phyloP scores from a whole-genome alignment of 2,113 vertebrate genomes.

The Oryzias celebensis region DNA sequence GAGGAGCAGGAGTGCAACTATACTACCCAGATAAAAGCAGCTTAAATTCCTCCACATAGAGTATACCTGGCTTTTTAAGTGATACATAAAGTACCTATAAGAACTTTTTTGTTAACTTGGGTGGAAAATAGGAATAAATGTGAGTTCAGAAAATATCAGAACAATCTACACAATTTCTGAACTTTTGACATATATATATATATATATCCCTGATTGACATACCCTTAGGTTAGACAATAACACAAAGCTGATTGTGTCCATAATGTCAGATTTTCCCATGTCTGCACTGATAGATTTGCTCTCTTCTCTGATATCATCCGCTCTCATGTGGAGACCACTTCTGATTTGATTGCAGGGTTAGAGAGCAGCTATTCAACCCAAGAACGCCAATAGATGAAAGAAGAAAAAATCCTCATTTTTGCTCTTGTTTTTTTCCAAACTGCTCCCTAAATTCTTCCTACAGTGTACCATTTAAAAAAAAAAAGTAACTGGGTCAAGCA shows the following conservation, averaged over 20 bases:
- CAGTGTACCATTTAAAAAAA: background rate
- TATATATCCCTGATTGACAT: too few relatives aligned
- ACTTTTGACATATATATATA: too few relatives aligned
- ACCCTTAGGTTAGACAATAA: slow-evolving; percentile 6
- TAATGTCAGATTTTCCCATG: slow-evolving; percentile 3
- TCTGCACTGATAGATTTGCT: slow-evolving; percentile 16
- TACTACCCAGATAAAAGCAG: too few relatives aligned
- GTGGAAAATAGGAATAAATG: too few relatives aligned
- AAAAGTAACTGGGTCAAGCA: background rate
- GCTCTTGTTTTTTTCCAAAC: slow-evolving; percentile 2
- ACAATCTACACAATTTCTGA: too few relatives aligned
- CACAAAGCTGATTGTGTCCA: background rate
- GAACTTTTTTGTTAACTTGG: too few relatives aligned
- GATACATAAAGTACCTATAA: too few relatives aligned
- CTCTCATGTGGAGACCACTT: slow-evolving; percentile 3
- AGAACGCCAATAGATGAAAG: background rate
- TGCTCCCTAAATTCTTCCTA: background rate
- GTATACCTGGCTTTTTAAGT: too few relatives aligned
- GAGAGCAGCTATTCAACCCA: slow-evolving; percentile 9
- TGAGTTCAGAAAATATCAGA: too few relatives aligned
- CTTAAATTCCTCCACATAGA: too few relatives aligned
- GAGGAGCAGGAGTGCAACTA: too few relatives aligned
- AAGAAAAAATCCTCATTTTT: background rate
- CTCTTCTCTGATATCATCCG: slow-evolving; percentile 2
- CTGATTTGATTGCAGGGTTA: slow-evolving; percentile 3